Conservation (phyloP, 2,113 vertebrate genomes). For the Zeus faber region DNA sequence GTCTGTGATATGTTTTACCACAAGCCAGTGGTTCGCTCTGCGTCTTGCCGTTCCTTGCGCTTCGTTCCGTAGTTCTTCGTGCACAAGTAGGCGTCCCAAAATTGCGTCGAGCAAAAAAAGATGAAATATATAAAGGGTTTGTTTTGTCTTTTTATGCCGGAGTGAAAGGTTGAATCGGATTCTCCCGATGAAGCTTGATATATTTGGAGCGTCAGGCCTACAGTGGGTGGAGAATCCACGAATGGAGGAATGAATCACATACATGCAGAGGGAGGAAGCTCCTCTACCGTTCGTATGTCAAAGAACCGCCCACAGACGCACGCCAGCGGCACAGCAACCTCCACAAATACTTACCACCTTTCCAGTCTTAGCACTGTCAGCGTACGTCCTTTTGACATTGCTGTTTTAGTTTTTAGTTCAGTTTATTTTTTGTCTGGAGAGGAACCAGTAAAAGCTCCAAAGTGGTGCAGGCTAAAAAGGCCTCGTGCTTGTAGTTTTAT, state of each 20-base stretch:
- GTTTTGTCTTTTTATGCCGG: slow-evolving; percentile 27
- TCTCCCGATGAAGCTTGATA: slow-evolving; percentile 18
- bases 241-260: slow-evolving; percentile 57
- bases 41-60: no score
- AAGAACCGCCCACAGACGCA: slow-evolving; percentile 45
- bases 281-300: slow-evolving; percentile 50
- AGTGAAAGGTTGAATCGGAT: no score
- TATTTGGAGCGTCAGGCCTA: slow-evolving; percentile 24
- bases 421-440: slow-evolving; percentile 7
- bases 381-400: slow-evolving; percentile 24
- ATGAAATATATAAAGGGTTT: no score
- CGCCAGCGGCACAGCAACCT: slow-evolving; percentile 18
- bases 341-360: slow-evolving; percentile 45
- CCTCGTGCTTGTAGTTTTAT: neutral
- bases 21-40: no score
- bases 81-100: no score
- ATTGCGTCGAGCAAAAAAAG: no score
- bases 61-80: no score
- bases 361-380: slow-evolving; percentile 31
- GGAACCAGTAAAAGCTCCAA: neutral
- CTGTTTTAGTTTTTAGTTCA: no score
- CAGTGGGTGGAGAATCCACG: slow-evolving; percentile 27
- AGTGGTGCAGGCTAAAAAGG: slow-evolving; percentile 6
- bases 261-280: slow-evolving; percentile 39
- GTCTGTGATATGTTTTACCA: no score